Percentiles rank a stretch among this genome's conserved stretches.
Conservation (phyloP, 2,797 vertebrate genomes). For the Neostethus bicornis region DNA sequence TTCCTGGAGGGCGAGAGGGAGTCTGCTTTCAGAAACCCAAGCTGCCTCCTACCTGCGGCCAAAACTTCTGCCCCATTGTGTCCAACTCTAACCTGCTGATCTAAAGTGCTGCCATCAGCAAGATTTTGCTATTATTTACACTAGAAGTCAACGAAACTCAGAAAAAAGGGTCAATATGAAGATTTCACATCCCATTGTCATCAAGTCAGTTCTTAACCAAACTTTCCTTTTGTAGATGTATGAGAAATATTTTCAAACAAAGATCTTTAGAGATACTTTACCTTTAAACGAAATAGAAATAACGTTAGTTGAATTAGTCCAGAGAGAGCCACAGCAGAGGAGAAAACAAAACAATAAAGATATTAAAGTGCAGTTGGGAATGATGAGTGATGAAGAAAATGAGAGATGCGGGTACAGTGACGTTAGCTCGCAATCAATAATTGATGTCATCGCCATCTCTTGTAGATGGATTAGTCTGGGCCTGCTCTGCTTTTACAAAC, state of each 20-base stretch:
- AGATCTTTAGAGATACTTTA: conserved; percentile 35
- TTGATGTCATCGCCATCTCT: conserved; percentile 73
- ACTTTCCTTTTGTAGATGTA: too few relatives aligned
- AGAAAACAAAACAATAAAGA: conserved; percentile 26
- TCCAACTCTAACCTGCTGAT: conserved; percentile 47
- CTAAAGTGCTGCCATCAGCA: conserved; percentile 41
- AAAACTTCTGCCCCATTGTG: conserved; percentile 53
- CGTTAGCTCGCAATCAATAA: conserved; percentile 82
- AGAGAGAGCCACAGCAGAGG: neutral
- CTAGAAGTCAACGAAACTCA: conserved; percentile 33
- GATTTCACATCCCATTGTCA: too few relatives aligned
- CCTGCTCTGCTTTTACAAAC: conserved; percentile 71
- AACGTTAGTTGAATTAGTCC: neutral
- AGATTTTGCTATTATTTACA: conserved; percentile 17
- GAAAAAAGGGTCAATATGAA: conserved; percentile 39
- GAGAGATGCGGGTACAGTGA: conserved; percentile 58
- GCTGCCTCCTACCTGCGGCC: conserved; percentile 70
- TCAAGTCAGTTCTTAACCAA: too few relatives aligned
- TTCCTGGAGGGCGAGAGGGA: conserved; percentile 78
- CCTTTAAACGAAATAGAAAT: conserved; percentile 15
- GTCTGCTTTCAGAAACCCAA: conserved; percentile 85
- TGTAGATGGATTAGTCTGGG: conserved; percentile 76
- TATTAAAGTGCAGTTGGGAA: conserved; percentile 41
- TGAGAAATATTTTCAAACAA: too few relatives aligned
- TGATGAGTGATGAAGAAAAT: conserved; percentile 53